These are phyloP conservation scores for Calephelis nemesis DNA, from an alignment of 1,140 invertebrate species.

Conservation along the genomic window DNA sequence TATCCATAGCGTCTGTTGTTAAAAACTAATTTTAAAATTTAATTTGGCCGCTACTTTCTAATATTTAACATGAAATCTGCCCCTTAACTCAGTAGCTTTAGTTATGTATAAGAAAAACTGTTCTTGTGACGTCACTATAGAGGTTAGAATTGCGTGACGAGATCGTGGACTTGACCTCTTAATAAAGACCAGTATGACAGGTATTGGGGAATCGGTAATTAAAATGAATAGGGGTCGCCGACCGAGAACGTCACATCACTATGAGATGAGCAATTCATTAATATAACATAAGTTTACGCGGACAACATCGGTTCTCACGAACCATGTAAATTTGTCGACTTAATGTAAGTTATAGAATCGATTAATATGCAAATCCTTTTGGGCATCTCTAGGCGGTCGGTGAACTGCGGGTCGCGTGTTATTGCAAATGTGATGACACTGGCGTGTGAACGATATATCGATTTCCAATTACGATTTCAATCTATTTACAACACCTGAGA, in stretches of 20 bases:
- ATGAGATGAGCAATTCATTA: slow-evolving; percentile 76
- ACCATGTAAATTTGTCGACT: slow-evolving; percentile 78
- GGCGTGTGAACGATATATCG: slow-evolving; percentile 49
- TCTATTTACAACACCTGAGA: background rate
- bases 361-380: slow-evolving; percentile 78
- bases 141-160: slow-evolving; percentile 23
- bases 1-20: slow-evolving; percentile 3
- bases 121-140: slow-evolving; percentile 9
- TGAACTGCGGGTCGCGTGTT: slow-evolving; percentile 64
- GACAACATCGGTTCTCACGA: slow-evolving; percentile 71
- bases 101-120: background rate
- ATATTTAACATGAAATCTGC: slow-evolving; percentile 12
- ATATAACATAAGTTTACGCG: slow-evolving; percentile 77
- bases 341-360: slow-evolving; percentile 76
- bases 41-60: slow-evolving; percentile 10
- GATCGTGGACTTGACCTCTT: slow-evolving; percentile 23
- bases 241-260: slow-evolving; percentile 36
- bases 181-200: slow-evolving; percentile 26
- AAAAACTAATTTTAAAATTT: slow-evolving; percentile 8
- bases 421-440: slow-evolving; percentile 57
- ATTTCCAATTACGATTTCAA: slow-evolving; percentile 23
- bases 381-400: slow-evolving; percentile 74
- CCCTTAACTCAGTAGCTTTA: slow-evolving; percentile 7
- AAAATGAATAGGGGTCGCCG: slow-evolving; percentile 62
- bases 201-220: slow-evolving; percentile 52